Base-by-base conservation (phyloP, 2,113 vertebrate species). In the Etheostoma cragini region DNA sequence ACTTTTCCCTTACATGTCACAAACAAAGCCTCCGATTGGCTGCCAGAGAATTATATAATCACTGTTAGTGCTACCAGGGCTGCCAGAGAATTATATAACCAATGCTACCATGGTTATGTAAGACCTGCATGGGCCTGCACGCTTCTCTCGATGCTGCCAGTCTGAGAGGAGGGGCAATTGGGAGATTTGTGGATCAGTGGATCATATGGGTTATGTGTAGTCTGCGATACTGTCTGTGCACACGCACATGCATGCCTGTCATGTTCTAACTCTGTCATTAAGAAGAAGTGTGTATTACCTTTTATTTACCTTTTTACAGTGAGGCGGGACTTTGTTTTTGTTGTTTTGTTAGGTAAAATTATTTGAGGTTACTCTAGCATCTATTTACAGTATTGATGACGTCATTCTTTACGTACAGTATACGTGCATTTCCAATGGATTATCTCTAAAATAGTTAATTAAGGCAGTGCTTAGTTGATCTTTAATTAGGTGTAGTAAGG, bases 131-230 rank as follows among this genome's bases (percentile, higher is more conserved):
- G 91, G 89, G 77, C 85, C 63, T 77, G 71, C 79, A 85, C 86
- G 83, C 76, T 75, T 68, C 63, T 19, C 76, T 85, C 62, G 76
- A 57, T 85, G 66, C 74, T 84, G 75, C 70, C 1, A 30, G 82
- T 88, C 80, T 86, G 82, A 52, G 72, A 76, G 87, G 88, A 78
- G 87, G 54, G 60, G 84, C 77, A 68, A 0, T 76, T 72, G 81
- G 68, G 22, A 54, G 76, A 86, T 93, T 94, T 93, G 83, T 94
- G 86, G 93, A 93, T 90, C 94, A 94, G 82, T 95, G 83, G 92
- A 93, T 90, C 93, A 92, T 91, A 71, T 85, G 77, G 87, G 86
- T 88, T 88, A 74, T 62, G n/a, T 81, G 65, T 84, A 30, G 26
- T 57, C 57, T 60, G 21, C 72, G 17, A 54, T 46, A 49, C 8